These are phyloP conservation scores for Marasmarcha lunaedactyla DNA, from an alignment of 2,888 invertebrate species.

Conservation along the genomic window DNA sequence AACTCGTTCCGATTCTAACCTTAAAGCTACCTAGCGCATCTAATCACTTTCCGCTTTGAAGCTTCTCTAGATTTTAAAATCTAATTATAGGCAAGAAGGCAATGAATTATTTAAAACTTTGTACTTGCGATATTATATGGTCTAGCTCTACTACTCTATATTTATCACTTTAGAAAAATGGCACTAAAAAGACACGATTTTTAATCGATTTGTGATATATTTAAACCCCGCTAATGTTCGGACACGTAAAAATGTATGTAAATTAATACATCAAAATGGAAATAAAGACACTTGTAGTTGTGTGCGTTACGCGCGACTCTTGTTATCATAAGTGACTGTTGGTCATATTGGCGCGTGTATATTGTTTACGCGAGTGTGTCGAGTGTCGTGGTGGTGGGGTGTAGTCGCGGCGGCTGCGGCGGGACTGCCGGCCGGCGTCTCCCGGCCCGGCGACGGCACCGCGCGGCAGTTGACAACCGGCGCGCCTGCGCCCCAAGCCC, in stretches of 20 bases:
- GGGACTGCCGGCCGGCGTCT: slow-evolving; percentile 28
- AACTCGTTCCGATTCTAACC: slow-evolving; percentile 18
- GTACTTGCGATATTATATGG: slow-evolving; percentile 57
- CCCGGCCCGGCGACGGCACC: slow-evolving; percentile 32
- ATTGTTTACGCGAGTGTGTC: slow-evolving; percentile 34
- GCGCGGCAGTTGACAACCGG: slow-evolving; percentile 16
- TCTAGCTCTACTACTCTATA: slow-evolving; percentile 35
- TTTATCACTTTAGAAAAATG: slow-evolving; percentile 52
- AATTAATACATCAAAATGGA: slow-evolving; percentile 58
- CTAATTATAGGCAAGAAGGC: slow-evolving; percentile 55
- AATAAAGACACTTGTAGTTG: slow-evolving; percentile 38
- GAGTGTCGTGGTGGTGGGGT: slow-evolving; percentile 28
- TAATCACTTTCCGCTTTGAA: slow-evolving; percentile 37
- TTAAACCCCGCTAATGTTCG: slow-evolving; percentile 11
- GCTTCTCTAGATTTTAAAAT: slow-evolving; percentile 34
- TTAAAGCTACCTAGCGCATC: slow-evolving; percentile 47
- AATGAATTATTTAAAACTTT: slow-evolving; percentile 54
- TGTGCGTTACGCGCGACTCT: slow-evolving; percentile 21
- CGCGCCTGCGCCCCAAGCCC: slow-evolving; percentile 18
- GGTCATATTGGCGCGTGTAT: slow-evolving; percentile 42
- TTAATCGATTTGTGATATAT: slow-evolving; percentile 28
- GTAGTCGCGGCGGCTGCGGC: slow-evolving; percentile 29
- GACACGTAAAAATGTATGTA: slow-evolving; percentile 25
- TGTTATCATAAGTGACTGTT: slow-evolving; percentile 35
- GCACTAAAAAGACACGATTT: slow-evolving; percentile 68